These are phyloP conservation scores for Grammomys dolichurus DNA, from an alignment of 2,113 vertebrate genomes.

Conservation along the genomic window DNA sequence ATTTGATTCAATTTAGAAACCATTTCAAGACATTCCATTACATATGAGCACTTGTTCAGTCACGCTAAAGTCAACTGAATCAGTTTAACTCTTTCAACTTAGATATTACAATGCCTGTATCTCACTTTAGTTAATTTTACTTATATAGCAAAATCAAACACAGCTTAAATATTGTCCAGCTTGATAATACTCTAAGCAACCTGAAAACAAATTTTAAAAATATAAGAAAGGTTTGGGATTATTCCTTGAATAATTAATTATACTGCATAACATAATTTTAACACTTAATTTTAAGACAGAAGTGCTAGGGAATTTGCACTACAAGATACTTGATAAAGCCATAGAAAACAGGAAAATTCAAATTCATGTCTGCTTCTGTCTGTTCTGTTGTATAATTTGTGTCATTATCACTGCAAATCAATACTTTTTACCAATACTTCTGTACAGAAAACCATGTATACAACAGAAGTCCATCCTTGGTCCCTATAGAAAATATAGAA, in stretches of 20 bases:
- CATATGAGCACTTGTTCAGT: not conserved
- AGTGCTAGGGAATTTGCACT: not conserved
- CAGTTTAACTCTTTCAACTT: not conserved
- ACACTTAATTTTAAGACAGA: not conserved
- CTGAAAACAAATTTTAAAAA: not conserved
- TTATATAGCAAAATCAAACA: not conserved
- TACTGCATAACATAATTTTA: not conserved
- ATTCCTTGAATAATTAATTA: not conserved
- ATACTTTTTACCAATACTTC: not conserved
- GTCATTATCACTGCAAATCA: not conserved
- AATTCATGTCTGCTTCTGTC: not conserved
- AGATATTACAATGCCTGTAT: not conserved
- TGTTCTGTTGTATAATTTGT: not conserved
- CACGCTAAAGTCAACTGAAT: not conserved
- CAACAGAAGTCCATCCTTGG: fast-evolving
- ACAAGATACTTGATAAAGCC: not conserved
- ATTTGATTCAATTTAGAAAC: no score
- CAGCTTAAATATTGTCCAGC: not conserved
- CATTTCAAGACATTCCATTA: not conserved
- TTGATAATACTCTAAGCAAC: not conserved
- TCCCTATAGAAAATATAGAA: not conserved
- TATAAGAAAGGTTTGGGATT: not conserved
- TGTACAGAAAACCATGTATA: not conserved
- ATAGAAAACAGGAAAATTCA: not conserved
- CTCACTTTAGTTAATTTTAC: not conserved